Evolutionary conservation across 2,797 vertebrate species (phyloP), one percentile per base, ranked within the genome.

Genomic region (Lacerta agilis): DNA sequence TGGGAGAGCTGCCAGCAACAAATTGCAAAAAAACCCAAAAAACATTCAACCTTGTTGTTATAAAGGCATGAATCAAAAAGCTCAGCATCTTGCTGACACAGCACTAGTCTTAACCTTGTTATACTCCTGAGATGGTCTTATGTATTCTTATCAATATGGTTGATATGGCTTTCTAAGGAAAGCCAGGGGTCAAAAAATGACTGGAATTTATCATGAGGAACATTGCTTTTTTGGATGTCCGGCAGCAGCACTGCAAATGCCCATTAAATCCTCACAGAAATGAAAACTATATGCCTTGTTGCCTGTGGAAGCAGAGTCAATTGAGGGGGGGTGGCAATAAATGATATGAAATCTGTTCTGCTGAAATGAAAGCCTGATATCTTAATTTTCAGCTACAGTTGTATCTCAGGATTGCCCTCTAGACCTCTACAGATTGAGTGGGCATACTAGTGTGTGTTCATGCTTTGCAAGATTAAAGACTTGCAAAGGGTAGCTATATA

Each of bases 101-200:
- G 96, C 96, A 95, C 93, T 96, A 66, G 0, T 95, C 94, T 96
- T 96, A 97, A 96, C 94, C 95, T 97, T 96, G 94, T 95, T 97
- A 89, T 94, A 86, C 92, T 96, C 93, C 94, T 91, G 93, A 96
- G 94, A 95, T 91, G 88, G 89, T 95, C 96, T 95, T 96, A 95
- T 49, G 94, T 95, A 95, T 91, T 93, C 94, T 96, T 97, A 97
- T 96, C 95, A 94, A 93, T 97, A 95, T 75, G 90, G 92, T 94
- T 95, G 92, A 92, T 94, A 94, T 20, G 86, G 89, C 76, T 96
- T 92, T 96, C 92, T 84, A 86, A 94, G 94, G 94, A 95, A 96
- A 95, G 86, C 89, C 86, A 90, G 92, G 96, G 93, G 96, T 96
- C 95, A 97, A 95, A 95, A 96, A 96, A 96, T 95, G 88, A 88